These are phyloP conservation scores for Nebria brevicollis DNA, from an alignment of 2,888 invertebrate species.

Conservation along the genomic window DNA sequence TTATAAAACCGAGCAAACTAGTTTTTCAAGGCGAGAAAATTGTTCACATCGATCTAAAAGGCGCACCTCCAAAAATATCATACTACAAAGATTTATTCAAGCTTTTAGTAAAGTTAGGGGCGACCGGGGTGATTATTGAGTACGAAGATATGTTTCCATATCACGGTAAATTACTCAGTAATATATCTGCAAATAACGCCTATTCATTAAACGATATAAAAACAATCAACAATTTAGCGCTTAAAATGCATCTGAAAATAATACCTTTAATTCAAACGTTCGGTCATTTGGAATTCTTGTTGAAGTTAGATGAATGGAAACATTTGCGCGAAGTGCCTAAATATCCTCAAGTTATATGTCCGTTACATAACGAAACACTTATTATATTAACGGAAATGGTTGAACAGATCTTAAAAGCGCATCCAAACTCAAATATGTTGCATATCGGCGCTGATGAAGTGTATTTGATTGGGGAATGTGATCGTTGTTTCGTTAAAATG, in stretches of 20 bases:
- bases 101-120: constrained; percentile 72
- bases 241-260: constrained; percentile 69
- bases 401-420: constrained; percentile 72
- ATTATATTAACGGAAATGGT: constrained; percentile 74
- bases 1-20: constrained; percentile 31
- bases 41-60: constrained; percentile 87
- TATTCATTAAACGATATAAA: constrained; percentile 70
- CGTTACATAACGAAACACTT: constrained; percentile 69
- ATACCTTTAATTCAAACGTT: constrained; percentile 89
- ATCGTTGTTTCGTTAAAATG: constrained; percentile 64
- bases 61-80: constrained; percentile 77
- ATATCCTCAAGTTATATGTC: constrained; percentile 76
- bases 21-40: constrained; percentile 65
- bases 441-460: constrained; percentile 90
- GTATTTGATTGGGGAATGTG: constrained; percentile 74
- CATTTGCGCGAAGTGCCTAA: constrained; percentile 73
- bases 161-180: constrained; percentile 65
- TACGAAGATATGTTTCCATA: constrained; percentile 93
- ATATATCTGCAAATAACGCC: constrained; percentile 71
- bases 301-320: constrained; percentile 76
- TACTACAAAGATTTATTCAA: constrained; percentile 73
- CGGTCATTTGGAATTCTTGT: constrained; percentile 83
- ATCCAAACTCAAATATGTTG: constrained; percentile 65
- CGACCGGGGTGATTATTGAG: constrained; percentile 81
- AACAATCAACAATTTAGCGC: constrained; percentile 66